Conservation (phyloP, 2,888 invertebrate species). For the Lamellibrachia columna region DNA sequence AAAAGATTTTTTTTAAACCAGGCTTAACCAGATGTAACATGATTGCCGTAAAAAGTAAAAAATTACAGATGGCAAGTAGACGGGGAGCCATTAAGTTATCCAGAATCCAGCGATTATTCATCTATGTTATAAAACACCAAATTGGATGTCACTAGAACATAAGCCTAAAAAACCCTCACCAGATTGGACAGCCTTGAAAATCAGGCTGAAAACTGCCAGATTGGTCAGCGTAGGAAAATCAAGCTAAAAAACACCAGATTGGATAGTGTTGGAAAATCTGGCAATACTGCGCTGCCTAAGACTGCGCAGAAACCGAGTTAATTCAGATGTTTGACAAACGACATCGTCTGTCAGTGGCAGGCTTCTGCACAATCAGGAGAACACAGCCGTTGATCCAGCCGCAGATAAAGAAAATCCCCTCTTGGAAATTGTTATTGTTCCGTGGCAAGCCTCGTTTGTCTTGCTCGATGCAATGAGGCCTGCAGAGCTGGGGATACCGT, state of each 20-base stretch:
- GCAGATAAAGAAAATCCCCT: slow-evolving; percentile 6
- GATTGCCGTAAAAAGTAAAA: too few relatives aligned
- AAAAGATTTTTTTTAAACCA: too few relatives aligned
- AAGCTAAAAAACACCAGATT: not conserved
- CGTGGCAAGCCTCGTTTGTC: not conserved
- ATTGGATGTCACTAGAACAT: not conserved
- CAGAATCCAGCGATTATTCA: too few relatives aligned
- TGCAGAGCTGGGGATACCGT: not conserved
- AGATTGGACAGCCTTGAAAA: not conserved
- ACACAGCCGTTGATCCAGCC: not conserved
- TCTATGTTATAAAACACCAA: not conserved
- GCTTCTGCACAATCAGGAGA: slow-evolving; percentile 9
- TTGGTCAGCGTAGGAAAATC: not conserved
- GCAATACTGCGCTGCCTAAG: not conserved
- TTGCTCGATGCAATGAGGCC: not conserved
- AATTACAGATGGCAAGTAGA: too few relatives aligned
- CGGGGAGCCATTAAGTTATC: too few relatives aligned
- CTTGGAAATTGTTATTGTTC: slow-evolving; percentile 16
- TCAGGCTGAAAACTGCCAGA: not conserved
- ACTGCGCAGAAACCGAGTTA: not conserved
- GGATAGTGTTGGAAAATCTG: not conserved
- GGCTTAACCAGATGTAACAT: too few relatives aligned
- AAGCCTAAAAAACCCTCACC: not conserved
- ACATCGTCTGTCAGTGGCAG: not conserved
- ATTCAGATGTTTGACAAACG: slow-evolving; percentile 11